Evolutionary conservation across 2,113 vertebrate genomes (phyloP).

Genomic region (Lepisosteus osseus): DNA sequence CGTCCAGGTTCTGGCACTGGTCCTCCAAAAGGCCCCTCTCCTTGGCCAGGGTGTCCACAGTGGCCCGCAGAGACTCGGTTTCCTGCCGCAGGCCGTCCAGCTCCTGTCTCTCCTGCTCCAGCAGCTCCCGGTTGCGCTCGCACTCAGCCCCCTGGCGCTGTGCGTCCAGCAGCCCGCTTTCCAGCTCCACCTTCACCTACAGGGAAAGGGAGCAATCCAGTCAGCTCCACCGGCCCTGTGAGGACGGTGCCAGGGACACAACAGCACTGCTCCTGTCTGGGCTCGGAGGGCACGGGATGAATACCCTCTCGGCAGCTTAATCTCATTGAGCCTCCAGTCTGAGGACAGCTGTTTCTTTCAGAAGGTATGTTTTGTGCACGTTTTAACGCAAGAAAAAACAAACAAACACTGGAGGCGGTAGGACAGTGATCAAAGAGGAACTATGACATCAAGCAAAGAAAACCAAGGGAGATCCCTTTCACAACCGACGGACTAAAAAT

Average conservation of each 20-base stretch:
- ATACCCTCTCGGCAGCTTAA: too few relatives aligned
- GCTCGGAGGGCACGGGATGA: too few relatives aligned
- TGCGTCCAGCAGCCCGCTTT: conserved; percentile 55
- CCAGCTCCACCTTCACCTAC: conserved; percentile 67
- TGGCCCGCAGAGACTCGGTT: conserved; percentile 39
- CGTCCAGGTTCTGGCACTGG: conserved; percentile 57
- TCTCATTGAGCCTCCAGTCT: too few relatives aligned
- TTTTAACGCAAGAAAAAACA: too few relatives aligned
- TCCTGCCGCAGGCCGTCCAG: conserved; percentile 44
- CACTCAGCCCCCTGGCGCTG: conserved; percentile 59
- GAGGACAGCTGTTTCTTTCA: too few relatives aligned
- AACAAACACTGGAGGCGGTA: too few relatives aligned
- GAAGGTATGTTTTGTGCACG: too few relatives aligned
- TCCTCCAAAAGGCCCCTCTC: conserved; percentile 63
- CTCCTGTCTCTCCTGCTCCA: conserved; percentile 56
- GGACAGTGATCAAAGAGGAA: too few relatives aligned
- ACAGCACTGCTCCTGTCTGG: neutral
- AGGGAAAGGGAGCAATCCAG: neutral
- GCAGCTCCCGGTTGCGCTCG: conserved; percentile 61
- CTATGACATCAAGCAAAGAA: too few relatives aligned
- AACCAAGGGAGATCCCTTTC: too few relatives aligned
- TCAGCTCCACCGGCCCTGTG: neutral
- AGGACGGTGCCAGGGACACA: neutral
- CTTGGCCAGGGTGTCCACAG: conserved; percentile 41
- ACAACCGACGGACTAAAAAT: too few relatives aligned